phyloP scores from a whole-genome alignment of 2,113 vertebrate genomes.

The Strix uralensis region DNA sequence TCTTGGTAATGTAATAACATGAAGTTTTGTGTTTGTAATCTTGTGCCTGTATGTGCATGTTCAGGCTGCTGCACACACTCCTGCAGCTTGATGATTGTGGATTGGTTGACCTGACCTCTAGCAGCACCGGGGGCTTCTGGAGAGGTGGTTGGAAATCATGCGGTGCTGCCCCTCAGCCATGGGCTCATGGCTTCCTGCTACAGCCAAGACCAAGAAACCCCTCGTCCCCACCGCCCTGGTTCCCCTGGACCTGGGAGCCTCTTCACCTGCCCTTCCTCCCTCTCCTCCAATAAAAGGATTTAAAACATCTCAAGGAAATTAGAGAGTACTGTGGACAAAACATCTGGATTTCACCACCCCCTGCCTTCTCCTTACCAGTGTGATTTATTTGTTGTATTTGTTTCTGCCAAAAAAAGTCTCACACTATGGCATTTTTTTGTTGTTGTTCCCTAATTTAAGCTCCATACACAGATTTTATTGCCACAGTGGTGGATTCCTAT shows the following conservation, averaged over 20 bases:
- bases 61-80: fast-evolving
- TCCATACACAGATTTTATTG: not conserved
- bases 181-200: not conserved
- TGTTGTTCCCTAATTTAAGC: not conserved
- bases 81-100: fast-evolving
- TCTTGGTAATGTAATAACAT: not conserved
- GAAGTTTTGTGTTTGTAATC: not conserved
- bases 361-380: not conserved
- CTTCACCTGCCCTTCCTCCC: not conserved
- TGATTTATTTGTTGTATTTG: not conserved
- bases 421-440: not conserved
- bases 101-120: not conserved
- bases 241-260: not conserved
- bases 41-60: fast-evolving
- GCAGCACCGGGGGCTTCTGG: fast-evolving
- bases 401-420: not conserved
- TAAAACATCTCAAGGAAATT: not conserved
- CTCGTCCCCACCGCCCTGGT: fast-evolving
- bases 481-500: not conserved
- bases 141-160: not conserved
- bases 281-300: not conserved
- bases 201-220: fast-evolving
- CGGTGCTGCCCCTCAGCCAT: fast-evolving
- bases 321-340: not conserved
- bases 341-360: not conserved